These are phyloP conservation scores for Mungos mungo DNA, from an alignment of 2,113 vertebrate genomes.

Conservation along the genomic window DNA sequence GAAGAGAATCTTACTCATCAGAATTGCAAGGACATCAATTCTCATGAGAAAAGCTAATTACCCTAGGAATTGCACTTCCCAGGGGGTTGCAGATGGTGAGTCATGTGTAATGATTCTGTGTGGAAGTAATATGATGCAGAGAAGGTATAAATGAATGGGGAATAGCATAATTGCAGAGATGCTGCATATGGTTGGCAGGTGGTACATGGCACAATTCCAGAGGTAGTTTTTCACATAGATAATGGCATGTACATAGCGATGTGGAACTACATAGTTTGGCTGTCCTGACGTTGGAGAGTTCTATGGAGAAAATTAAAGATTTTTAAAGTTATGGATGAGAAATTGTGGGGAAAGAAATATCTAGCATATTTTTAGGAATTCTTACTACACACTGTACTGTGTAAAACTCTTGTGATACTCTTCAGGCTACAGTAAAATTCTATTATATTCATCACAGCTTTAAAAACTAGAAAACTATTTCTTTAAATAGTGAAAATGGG, in stretches of 20 bases:
- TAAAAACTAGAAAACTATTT: background rate
- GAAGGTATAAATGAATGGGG: background rate
- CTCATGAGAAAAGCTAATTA: background rate
- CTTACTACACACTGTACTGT: background rate
- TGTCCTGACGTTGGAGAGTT: background rate
- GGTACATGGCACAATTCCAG: background rate
- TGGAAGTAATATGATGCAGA: background rate
- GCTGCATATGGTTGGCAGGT: background rate
- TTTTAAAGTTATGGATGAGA: background rate
- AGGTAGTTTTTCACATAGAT: background rate
- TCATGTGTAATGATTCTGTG: background rate
- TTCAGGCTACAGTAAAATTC: background rate
- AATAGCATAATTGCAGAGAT: background rate
- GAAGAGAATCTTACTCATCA: background rate
- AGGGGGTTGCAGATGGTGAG: background rate
- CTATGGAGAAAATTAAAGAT: background rate
- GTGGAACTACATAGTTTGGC: background rate
- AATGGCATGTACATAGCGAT: background rate
- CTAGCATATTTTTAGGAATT: background rate
- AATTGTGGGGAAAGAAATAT: background rate
- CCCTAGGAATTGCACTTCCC: background rate
- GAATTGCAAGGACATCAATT: background rate
- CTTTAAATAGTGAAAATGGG: background rate
- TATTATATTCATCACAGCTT: background rate
- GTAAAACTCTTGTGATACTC: background rate